Evolutionary conservation across 1,140 invertebrate species (phyloP).

Genomic region (Stegodyphus mimosarum): DNA sequence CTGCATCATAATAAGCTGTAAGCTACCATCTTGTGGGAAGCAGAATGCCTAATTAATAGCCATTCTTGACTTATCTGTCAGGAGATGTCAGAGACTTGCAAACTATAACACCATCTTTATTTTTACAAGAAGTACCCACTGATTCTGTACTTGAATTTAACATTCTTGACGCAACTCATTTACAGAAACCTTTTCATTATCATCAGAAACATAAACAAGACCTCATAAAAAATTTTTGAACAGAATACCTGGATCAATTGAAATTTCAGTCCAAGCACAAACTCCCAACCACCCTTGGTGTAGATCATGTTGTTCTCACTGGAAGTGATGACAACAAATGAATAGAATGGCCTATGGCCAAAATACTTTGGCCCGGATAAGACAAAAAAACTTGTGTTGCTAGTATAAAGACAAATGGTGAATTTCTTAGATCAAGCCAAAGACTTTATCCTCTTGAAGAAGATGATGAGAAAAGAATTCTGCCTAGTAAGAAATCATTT

Average conservation of each 20-base stretch:
- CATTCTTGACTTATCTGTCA: neutral
- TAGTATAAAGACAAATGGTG: neutral
- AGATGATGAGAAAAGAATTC: neutral
- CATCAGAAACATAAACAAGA: neutral
- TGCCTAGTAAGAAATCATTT: neutral
- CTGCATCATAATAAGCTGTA: neutral
- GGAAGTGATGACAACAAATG: neutral
- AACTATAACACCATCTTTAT: neutral
- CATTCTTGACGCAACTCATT: neutral
- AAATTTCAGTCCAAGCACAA: neutral
- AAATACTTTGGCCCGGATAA: neutral
- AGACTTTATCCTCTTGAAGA: constrained; percentile 12
- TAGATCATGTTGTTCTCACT: neutral
- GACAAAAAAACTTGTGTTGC: neutral
- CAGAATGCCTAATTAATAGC: neutral
- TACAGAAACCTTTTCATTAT: neutral
- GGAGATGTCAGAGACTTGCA: neutral
- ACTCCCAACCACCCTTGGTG: neutral
- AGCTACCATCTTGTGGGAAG: neutral
- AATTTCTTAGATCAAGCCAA: neutral
- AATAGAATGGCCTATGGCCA: neutral
- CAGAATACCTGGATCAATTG: neutral
- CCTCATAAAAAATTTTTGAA: neutral
- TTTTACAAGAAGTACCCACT: neutral
- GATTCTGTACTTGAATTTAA: neutral